Conservation (phyloP, 2,888 invertebrate species). For the Xestia xanthographa region DNA sequence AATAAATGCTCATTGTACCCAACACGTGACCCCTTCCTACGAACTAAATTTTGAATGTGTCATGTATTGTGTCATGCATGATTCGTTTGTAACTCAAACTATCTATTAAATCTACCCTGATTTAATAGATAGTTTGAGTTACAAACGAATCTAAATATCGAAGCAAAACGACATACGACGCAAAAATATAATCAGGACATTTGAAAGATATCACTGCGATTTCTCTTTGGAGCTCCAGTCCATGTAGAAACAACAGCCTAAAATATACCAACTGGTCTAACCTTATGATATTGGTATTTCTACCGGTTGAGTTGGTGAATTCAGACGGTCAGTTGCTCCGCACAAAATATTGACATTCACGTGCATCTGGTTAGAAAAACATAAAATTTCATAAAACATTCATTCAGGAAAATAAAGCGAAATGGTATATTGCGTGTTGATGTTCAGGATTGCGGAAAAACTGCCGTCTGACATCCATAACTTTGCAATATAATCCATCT, state of each 20-base stretch:
- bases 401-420: not conserved
- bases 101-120: no score
- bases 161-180: not conserved
- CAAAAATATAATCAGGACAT: not conserved
- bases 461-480: slow-evolving; percentile 23
- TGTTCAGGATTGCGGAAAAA: slow-evolving; percentile 15
- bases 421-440: not conserved
- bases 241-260: not conserved
- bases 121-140: no score
- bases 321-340: slow-evolving; percentile 57
- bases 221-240: not conserved
- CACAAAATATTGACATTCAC: slow-evolving; percentile 62
- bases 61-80: no score
- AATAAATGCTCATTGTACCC: not conserved
- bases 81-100: no score
- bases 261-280: slow-evolving; percentile 47
- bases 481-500: not conserved
- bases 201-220: not conserved
- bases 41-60: not conserved
- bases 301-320: slow-evolving; percentile 53
- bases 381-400: slow-evolving; percentile 2
- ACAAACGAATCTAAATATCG: not conserved
- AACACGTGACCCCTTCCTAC: not conserved
- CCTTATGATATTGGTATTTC: slow-evolving; percentile 73
- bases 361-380: slow-evolving; percentile 52